Base-by-base conservation (phyloP, 2,888 invertebrate species). In the Drosophila pegasa region DNA sequence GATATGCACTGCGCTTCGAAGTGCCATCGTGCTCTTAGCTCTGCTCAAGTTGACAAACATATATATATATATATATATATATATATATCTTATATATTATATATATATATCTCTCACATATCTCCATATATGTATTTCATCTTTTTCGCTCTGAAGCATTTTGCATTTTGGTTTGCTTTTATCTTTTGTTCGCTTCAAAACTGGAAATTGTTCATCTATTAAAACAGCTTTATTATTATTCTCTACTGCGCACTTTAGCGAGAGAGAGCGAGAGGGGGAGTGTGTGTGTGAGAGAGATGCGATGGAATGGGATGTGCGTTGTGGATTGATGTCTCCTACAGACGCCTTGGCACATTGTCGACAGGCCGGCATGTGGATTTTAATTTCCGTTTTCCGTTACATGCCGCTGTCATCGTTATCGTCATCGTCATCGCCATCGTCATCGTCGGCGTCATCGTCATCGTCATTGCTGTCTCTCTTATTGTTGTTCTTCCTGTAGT, bases 301-400 rank as follows among this genome's bases (percentile, higher is more conserved):
- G 10, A n/a, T 18, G 20, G 9, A 5, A 2, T 22, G 50, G 33
- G 25, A 38, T 50, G 31, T 52, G 38, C 10, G 14, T 27, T 25
- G 41, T 40, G 59, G 37, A 52, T 54, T 71, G 57, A 72, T 72
- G 57, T 66, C 52, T 45, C 35, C 35, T n/a, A 22, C 33, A 67
- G 27, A 45, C 51, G 57, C 20, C 35, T 60, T 61, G 66, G 60
- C 62, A 60, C 70, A 59, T 69, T 75, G 74, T 62, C 62, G 64
- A 62, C 62, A 57, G 50, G 54, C 47, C 60, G 50, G 69, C 57
- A 64, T 75, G 75, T 77, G 67, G 57, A 78, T 83, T 83, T 83
- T 80, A 83, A 83, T 83, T 86, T 83, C 83, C 83, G 86, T 62
- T 85, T 72, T 75, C 75, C 75, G 70, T 73, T 73, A 82, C 73